phyloP scores from a whole-genome alignment of 1,140 invertebrate species.

The Diachasma alloeum region DNA sequence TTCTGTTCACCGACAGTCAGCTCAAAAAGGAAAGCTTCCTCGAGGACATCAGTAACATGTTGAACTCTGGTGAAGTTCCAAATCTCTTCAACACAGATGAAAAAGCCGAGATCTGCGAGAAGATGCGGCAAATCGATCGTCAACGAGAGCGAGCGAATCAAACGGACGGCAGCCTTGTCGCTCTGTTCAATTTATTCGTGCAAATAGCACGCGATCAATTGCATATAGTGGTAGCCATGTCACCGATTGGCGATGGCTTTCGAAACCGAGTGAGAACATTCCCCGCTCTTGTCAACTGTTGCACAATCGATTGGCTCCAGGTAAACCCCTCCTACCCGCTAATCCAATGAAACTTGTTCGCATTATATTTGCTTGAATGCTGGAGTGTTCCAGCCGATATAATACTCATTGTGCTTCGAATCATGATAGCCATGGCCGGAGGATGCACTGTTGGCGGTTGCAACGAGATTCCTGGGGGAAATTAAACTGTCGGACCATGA shows the following conservation, averaged over 20 bases:
- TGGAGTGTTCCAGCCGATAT: background rate
- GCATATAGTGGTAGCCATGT: conserved; percentile 93
- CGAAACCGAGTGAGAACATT: conserved; percentile 90
- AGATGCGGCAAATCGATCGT: conserved; percentile 90
- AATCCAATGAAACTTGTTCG: conserved; percentile 3
- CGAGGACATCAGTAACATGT: conserved; percentile 93
- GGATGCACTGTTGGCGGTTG: conserved; percentile 91
- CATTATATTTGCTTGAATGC: conserved; percentile 1
- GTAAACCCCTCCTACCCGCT: conserved; percentile 61
- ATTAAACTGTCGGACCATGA: conserved; percentile 82
- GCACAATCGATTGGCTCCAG: conserved; percentile 98
- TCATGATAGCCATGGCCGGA: conserved; percentile 83
- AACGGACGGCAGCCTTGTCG: conserved; percentile 89
- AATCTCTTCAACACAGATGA: conserved; percentile 91
- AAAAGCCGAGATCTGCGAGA: conserved; percentile 91
- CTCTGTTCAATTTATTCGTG: conserved; percentile 94
- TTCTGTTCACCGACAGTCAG: conserved; percentile 90
- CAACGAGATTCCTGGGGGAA: conserved; percentile 85
- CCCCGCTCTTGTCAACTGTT: conserved; percentile 94
- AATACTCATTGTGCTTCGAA: conserved; percentile 11
- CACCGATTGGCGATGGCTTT: conserved; percentile 87
- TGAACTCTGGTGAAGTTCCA: conserved; percentile 94
- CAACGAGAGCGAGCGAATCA: conserved; percentile 89
- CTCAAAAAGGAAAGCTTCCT: conserved; percentile 94
- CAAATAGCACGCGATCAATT: conserved; percentile 90